Conservation (phyloP, 1,140 invertebrate species). For the Daktulosphaira vitifoliae region DNA sequence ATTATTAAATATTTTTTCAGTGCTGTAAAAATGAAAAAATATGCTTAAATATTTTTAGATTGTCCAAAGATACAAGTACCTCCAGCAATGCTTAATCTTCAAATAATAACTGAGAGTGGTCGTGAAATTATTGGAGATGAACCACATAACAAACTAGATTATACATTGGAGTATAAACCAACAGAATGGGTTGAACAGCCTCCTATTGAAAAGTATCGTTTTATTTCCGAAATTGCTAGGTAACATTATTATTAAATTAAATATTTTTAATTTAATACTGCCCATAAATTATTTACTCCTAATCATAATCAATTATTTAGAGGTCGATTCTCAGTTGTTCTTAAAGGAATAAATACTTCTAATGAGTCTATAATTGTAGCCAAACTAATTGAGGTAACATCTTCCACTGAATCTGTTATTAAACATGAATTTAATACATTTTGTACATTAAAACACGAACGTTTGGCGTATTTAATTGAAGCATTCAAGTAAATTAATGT, state of each 20-base stretch:
- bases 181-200: conserved; percentile 61
- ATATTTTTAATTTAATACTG: too few species aligned
- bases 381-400: conserved; percentile 65
- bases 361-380: conserved; percentile 63
- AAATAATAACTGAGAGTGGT: conserved; percentile 71
- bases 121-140: conserved; percentile 59
- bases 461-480: conserved; percentile 64
- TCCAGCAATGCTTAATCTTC: conserved; percentile 70
- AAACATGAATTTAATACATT: conserved; percentile 74
- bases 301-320: conserved; percentile 44
- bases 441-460: conserved; percentile 70
- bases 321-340: conserved; percentile 75
- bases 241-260: conserved; percentile 3
- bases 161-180: conserved; percentile 62
- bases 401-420: conserved; percentile 56
- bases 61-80: conserved; percentile 62
- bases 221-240: conserved; percentile 66
- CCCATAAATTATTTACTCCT: background rate
- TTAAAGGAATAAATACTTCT: conserved; percentile 68
- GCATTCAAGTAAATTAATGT: conserved; percentile 55
- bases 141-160: conserved; percentile 55
- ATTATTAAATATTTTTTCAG: background rate
- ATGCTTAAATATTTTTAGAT: conserved; percentile 40
- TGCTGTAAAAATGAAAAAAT: too few species aligned
- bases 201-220: conserved; percentile 64